Base-by-base conservation (phyloP, 2,113 vertebrate genomes). In the Phylloscopus trochilus region DNA sequence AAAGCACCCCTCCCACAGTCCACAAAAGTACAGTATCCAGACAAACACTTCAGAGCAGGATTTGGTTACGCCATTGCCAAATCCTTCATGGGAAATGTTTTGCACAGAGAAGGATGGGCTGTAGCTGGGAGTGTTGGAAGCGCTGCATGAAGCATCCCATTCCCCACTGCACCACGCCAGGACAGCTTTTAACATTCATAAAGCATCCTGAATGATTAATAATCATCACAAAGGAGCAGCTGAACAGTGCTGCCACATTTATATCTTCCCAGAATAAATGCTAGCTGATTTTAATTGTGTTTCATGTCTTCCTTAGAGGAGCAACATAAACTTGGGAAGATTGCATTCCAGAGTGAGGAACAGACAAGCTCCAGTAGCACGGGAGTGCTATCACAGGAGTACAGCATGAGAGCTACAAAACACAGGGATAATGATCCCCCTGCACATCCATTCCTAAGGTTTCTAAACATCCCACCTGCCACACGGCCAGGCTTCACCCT, bases 211-310 rank as follows among this genome's bases (percentile, higher is more conserved):
- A 91, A 80, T 74, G 63, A 95, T 94, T 94, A 93, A 84, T 89
- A 95, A 90, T 83, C 83, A 94, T 75, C 92, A 94, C 75, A 95
- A 96, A 94, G 49, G 44, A 96, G 73, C 92, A 96, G 83, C 86
- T 96, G 90, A 95, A 88, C 60, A 94, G 83, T 52, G 83, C 44
- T 90, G 87, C 76, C 88, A 92, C 80, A 87, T 90, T 93, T 95
- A 15, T 72, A 94, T 83, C 85, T 81, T 82, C 56, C 82, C 83
- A 94, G 62, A 96, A 96, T 72, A 96, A 94, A 94, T 51, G 28
- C 80, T 53, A 82, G 76, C 56, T 96, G 90, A 92, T 95, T 94
- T 95, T 80, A 92, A 86, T 92, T 90, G 72, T 39, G 37, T 53
- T 90, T 84, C 30, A 7, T n/a, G 30, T 70, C 74, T 93, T 89